Evolutionary conservation across 2,113 vertebrate genomes (phyloP), one percentile per base, ranked within the genome.

Genomic region (Phaethon lepturus): DNA sequence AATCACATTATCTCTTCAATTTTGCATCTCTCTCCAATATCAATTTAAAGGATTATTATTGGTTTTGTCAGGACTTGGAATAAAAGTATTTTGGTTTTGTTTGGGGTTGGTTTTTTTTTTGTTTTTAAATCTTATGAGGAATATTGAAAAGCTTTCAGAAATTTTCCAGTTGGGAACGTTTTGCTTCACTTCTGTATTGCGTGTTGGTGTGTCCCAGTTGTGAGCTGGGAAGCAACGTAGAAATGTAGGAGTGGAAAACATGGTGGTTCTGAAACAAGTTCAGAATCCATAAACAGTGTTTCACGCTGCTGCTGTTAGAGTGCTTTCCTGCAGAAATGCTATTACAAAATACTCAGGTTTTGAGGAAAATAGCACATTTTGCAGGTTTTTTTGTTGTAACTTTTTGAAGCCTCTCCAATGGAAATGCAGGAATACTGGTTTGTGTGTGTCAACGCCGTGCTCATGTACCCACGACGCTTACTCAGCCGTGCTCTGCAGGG

Each of bases 391-490:
- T 59, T 4, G 0, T 26, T 29, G 62, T 52, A 20, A 22, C 35
- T 59, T 78, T 56, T 44, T 47, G 71, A 42, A 94, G 42, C 19
- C 12, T 12, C n/a, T 71, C 26, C 56, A 49, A 4, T 38, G 75
- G 75, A 55, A n/a, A 7, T 7, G 13, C 45, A 45, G 67, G 44
- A 44, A 23, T 40, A 3, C 11, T 1, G 2, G 4, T 18, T 35
- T 59, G 50, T n/a, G 9, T 44, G 73, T 68, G 55, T 13, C 2
- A 38, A 35, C 12, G 4, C 22, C 1, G 0, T 29, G 50, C 52
- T 66, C 0, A 0, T 17, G 59, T 40, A n/a, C n/a, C 50, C 45
- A 18, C 1, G 6, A 2, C 0, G 3, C 59, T 55, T 18, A 0
- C 52, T 58, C 26, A 3, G 42, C 8, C 2, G 0, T 33, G 62